Conservation (phyloP, 2,888 invertebrate genomes). For the Mythimna impura region DNA sequence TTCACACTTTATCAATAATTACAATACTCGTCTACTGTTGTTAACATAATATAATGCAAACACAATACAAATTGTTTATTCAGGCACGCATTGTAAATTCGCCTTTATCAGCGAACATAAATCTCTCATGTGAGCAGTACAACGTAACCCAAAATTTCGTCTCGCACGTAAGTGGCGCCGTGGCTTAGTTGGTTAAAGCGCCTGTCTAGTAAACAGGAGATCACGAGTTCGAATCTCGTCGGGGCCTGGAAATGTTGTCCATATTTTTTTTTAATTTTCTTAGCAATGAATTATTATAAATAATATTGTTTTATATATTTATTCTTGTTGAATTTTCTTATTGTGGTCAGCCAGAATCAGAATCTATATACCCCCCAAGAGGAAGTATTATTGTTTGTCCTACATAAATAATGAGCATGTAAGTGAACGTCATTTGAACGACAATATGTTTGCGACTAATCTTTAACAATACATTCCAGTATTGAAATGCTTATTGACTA, state of each 20-base stretch:
- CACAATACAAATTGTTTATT: constrained; percentile 36
- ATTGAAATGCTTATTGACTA: not conserved
- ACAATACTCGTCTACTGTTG: constrained; percentile 11
- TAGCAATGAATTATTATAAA: not conserved
- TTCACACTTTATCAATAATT: constrained; percentile 18
- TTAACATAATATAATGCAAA: constrained; percentile 37
- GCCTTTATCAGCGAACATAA: constrained; percentile 26
- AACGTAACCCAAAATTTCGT: constrained; percentile 67
- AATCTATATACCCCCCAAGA: not conserved
- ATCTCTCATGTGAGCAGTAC: not conserved
- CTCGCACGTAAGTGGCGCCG: constrained; percentile 84
- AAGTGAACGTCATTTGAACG: not conserved
- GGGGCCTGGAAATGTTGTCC: constrained; percentile 87
- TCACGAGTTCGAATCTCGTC: constrained; percentile 94
- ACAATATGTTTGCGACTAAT: not conserved
- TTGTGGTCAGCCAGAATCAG: not conserved
- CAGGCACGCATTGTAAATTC: constrained; percentile 35
- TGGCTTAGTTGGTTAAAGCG: constrained; percentile 94
- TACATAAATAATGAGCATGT: constrained; percentile 4
- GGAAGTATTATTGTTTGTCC: constrained; percentile 1
- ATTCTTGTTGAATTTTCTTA: not conserved
- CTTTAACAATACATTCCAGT: not conserved
- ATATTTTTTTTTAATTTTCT: constrained; percentile 5
- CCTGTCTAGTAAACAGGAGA: constrained; percentile 95
- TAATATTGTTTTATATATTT: not conserved